Evolutionary conservation across 2,113 vertebrate genomes (phyloP).

Genomic region (Petromus typicus): DNA sequence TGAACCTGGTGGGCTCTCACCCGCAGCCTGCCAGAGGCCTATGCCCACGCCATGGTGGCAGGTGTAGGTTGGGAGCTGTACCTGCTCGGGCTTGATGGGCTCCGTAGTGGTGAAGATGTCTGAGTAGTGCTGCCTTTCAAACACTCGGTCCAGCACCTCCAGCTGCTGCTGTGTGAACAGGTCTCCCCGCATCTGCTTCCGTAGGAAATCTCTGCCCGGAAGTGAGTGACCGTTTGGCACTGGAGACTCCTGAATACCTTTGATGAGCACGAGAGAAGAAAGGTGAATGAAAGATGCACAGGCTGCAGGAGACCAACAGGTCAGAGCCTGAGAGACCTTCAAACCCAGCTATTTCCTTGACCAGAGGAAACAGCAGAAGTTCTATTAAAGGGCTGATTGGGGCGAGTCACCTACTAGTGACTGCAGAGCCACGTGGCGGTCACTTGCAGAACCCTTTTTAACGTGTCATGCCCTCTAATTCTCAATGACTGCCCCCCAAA

Average conservation of each 20-base stretch:
- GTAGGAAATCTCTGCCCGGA: conserved; percentile 97
- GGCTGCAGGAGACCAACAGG: background rate
- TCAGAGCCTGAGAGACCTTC: background rate
- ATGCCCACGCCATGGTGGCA: background rate
- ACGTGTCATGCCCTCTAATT: background rate
- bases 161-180: conserved; percentile 98
- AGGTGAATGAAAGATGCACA: conserved; percentile 37
- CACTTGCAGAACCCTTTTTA: background rate
- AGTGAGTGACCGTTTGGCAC: conserved; percentile 97
- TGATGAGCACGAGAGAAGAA: conserved; percentile 75
- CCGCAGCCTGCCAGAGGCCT: background rate
- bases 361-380: background rate
- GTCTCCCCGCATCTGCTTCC: conserved; percentile 99
- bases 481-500: background rate
- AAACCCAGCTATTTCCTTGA: background rate
- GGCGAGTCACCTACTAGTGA: background rate
- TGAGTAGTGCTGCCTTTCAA: conserved; percentile 96
- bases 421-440: background rate
- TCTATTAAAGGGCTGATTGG: too few species aligned
- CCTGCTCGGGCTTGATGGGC: conserved; percentile 97
- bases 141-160: conserved; percentile 98
- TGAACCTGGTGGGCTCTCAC: background rate
- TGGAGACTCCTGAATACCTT: conserved; percentile 96
- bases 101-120: conserved; percentile 95
- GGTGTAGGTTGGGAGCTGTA: conserved; percentile 82